phyloP scores from a whole-genome alignment of 2,888 invertebrate species.

The Agrochola lychnidis region DNA sequence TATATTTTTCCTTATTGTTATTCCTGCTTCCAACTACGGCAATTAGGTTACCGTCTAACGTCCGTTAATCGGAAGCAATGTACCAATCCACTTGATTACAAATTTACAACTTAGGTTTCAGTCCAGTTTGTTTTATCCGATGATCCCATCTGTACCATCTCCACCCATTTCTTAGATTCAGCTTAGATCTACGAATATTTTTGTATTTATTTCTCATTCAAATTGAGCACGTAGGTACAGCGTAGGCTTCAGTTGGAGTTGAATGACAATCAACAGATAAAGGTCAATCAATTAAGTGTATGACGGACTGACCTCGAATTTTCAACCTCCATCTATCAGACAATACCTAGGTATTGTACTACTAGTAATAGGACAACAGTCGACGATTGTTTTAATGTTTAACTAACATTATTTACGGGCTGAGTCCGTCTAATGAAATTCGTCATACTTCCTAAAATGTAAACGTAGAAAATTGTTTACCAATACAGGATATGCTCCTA shows the following conservation, averaged over 20 bases:
- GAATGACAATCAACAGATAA: conserved; percentile 70
- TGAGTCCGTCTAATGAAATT: conserved; percentile 5
- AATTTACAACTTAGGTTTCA: background rate
- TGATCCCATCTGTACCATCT: background rate
- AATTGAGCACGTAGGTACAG: background rate
- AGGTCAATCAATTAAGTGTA: conserved; percentile 69
- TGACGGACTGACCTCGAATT: conserved; percentile 70
- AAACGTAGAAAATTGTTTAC: background rate
- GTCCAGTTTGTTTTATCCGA: too few species aligned
- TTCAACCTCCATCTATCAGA: conserved; percentile 65
- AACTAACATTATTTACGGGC: conserved; percentile 33
- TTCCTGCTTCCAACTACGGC: background rate
- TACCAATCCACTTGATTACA: background rate
- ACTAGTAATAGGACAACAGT: conserved; percentile 33
- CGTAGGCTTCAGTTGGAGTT: conserved; percentile 60
- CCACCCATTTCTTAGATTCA: background rate
- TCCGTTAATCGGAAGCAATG: background rate
- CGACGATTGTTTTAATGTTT: conserved; percentile 47
- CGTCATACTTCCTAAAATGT: conserved; percentile 16
- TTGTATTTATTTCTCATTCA: background rate
- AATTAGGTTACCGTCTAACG: background rate
- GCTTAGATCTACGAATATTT: background rate
- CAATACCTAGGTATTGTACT: conserved; percentile 54
- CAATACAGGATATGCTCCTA: background rate
- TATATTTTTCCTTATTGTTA: background rate